Evolutionary conservation across 2,888 invertebrate genomes (phyloP).

Genomic region (Mallateleia sp.): DNA sequence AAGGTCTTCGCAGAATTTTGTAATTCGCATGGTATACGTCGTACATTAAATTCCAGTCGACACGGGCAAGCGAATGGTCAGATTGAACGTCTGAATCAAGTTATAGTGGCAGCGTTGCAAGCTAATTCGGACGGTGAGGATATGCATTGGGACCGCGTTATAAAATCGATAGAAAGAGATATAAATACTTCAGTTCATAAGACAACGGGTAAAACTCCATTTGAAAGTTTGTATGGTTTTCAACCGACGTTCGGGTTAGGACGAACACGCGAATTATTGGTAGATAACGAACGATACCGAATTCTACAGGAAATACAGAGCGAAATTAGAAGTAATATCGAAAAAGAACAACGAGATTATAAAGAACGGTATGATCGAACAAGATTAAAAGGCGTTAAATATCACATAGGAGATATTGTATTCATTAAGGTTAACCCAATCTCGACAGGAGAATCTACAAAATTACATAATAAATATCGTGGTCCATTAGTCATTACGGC

Average conservation of each 20-base stretch:
- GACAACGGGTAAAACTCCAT: conserved; percentile 61
- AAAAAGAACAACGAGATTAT: conserved; percentile 37
- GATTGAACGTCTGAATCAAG: conserved; percentile 1
- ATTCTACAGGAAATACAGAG: background rate
- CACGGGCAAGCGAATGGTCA: conserved; percentile 18
- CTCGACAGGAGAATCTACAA: background rate
- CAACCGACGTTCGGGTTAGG: conserved; percentile 29
- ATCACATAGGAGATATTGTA: conserved; percentile 39
- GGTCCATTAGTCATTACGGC: background rate
- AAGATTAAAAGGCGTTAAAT: conserved; percentile 44
- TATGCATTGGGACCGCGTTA: conserved; percentile 7
- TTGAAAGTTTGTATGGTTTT: conserved; percentile 69
- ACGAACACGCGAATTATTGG: background rate
- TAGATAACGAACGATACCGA: background rate
- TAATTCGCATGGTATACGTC: background rate
- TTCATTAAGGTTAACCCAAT: conserved; percentile 32
- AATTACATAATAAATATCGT: background rate
- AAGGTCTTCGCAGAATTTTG: background rate
- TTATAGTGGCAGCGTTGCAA: background rate
- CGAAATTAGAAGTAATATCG: conserved; percentile 8
- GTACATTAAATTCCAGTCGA: conserved; percentile 22
- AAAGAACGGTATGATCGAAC: conserved; percentile 42
- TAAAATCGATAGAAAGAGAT: conserved; percentile 21
- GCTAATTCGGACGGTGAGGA: background rate
- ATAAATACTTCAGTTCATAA: conserved; percentile 27